These are phyloP conservation scores for Telmatherina bonti DNA, from an alignment of 2,797 vertebrate genomes.

Conservation along the genomic window DNA sequence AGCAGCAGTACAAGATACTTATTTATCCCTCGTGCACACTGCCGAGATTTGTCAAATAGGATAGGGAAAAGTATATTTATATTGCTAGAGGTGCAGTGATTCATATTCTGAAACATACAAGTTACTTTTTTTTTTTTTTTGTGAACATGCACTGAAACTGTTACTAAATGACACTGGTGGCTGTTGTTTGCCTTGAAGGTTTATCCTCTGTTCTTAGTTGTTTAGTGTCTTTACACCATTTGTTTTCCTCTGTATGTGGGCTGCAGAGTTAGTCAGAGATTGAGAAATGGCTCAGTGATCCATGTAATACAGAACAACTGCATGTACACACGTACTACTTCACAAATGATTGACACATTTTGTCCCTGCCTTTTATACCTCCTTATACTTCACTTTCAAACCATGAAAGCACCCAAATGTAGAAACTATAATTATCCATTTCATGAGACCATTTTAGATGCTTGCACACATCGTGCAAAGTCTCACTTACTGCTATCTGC, in stretches of 20 bases:
- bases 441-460: not conserved
- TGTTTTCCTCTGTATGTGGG: conserved; percentile 13
- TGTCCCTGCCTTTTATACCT: not conserved
- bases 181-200: conserved; percentile 10
- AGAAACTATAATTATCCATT: not conserved
- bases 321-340: conserved; percentile 7
- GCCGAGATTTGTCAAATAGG: conserved; percentile 4
- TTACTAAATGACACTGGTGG: not conserved
- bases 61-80: not conserved
- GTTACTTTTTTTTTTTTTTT: not conserved
- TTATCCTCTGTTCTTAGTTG: not conserved
- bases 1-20: not conserved
- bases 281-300: conserved; percentile 56
- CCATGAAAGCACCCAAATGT: not conserved
- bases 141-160: not conserved
- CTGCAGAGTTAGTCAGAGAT: conserved; percentile 46
- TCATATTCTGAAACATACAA: not conserved
- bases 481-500: not conserved
- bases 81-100: not conserved
- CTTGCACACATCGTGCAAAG: not conserved
- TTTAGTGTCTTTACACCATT: conserved; percentile 10
- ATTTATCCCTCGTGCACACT: not conserved
- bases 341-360: not conserved
- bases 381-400: not conserved
- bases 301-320: conserved; percentile 7